Conservation (phyloP, 2,797 vertebrate species). For the Acipenser transmontanus region DNA sequence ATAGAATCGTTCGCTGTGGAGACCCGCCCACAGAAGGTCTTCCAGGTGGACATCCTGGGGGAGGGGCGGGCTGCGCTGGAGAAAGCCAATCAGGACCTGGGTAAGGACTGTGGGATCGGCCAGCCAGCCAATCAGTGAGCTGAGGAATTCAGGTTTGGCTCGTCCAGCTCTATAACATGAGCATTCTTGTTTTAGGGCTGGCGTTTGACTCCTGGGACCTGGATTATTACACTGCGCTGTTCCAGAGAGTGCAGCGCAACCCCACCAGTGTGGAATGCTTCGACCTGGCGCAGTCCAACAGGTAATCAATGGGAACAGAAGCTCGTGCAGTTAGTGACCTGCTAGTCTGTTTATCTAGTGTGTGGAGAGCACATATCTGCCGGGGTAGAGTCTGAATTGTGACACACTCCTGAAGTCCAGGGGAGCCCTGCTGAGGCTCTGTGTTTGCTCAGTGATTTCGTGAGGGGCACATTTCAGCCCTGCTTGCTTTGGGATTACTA, state of each 20-base stretch:
- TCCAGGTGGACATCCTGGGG: constrained; percentile 68
- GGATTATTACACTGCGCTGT: constrained; percentile 77
- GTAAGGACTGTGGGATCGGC: constrained; percentile 40
- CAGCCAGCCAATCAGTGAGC: neutral
- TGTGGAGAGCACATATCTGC: too few relatives aligned
- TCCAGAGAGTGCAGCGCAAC: constrained; percentile 73
- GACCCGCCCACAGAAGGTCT: constrained; percentile 50
- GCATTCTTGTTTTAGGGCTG: constrained; percentile 56
- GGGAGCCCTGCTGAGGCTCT: neutral
- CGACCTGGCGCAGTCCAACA: constrained; percentile 89
- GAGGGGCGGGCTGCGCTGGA: constrained; percentile 67
- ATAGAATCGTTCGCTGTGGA: constrained; percentile 65
- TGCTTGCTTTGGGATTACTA: neutral
- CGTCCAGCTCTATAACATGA: neutral
- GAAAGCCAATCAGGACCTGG: constrained; percentile 70
- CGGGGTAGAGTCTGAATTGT: too few relatives aligned
- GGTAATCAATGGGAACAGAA: constrained; percentile 43
- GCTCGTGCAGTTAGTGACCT: too few relatives aligned
- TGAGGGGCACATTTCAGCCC: neutral
- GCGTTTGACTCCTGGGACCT: constrained; percentile 87
- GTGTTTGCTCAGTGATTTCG: neutral
- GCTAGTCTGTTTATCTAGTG: too few relatives aligned
- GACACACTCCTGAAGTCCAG: too few relatives aligned
- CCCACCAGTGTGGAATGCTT: constrained; percentile 86
- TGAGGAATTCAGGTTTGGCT: neutral